Evolutionary conservation across 1,140 invertebrate species (phyloP), one percentile per base, ranked within the genome.

Genomic region (Euura saliciscinereae): DNA sequence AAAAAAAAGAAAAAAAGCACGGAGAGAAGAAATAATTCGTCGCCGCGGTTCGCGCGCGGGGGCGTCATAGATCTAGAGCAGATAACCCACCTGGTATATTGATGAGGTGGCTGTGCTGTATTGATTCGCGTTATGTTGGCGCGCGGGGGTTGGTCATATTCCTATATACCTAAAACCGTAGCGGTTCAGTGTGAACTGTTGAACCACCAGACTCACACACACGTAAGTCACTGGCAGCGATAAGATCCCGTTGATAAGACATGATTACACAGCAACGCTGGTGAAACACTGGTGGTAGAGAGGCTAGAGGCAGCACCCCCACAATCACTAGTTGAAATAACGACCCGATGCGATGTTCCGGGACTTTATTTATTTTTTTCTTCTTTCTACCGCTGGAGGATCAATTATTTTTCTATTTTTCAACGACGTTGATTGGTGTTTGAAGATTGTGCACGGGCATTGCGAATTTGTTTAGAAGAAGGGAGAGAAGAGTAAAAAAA

Each of bases 181-280:
- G 28, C 28, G 28, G 28, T 28, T 28, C 28, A 28, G 28, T 28
- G 28, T 28, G 28, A 28, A 28, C 28, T 28, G 28, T 0, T 28
- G 28, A 28, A 28, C 28, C 28, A 28, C 28, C 28, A 28, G 28
- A 28, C 28, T 28, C 64, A 73, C 66, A 74, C 77, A 78, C 80
- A 78, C 78, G 75, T 83, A 76, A 69, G 75, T 74, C 71, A 75
- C 74, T 76, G 72, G 71, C 73, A 72, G 66, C 75, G 83, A 85
- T 84, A 85, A 84, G 82, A 87, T 87, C 83, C 80, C 6, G 45
- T 76, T 71, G 85, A 87, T 87, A 87, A 81, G 76, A 75, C 85
- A 87, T 83, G 85, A 84, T 87, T 86, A 82, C 84, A 78, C 78
- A 78, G 78, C 73, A 70, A 64, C 77, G 76, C 73, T 71, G 65